Conservation (phyloP, 2,888 invertebrate genomes). For the Zygaena filipendulae region DNA sequence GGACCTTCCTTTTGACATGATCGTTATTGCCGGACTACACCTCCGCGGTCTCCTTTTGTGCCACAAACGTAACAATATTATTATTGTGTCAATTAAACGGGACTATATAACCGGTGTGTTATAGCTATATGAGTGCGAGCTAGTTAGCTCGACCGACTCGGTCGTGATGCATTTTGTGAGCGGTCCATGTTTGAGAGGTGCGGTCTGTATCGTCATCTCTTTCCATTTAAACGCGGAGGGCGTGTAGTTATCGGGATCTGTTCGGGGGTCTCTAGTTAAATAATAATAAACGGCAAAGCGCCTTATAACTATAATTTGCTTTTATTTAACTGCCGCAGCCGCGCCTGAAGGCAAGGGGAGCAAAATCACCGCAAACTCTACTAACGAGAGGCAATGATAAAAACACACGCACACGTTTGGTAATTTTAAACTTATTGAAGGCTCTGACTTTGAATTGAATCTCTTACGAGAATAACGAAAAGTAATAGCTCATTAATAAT, state of each 20-base stretch:
- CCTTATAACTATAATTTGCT: slow-evolving; percentile 60
- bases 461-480: too few species aligned
- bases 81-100: slow-evolving; percentile 62
- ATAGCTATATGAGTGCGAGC: too few species aligned
- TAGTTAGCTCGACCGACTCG: slow-evolving; percentile 38
- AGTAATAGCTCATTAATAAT: too few species aligned
- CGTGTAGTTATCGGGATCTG: slow-evolving; percentile 43
- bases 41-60: slow-evolving; percentile 61
- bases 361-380: slow-evolving; percentile 42
- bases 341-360: slow-evolving; percentile 33
- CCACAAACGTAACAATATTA: slow-evolving; percentile 55
- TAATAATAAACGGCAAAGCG: slow-evolving; percentile 58
- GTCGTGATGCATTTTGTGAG: slow-evolving; percentile 24
- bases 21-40: slow-evolving; percentile 57
- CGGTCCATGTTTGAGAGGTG: slow-evolving; percentile 22
- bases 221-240: slow-evolving; percentile 34
- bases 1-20: slow-evolving; percentile 65
- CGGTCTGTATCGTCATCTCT: slow-evolving; percentile 24
- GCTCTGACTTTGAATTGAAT: too few species aligned
- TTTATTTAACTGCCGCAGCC: slow-evolving; percentile 53
- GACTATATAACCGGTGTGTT: slow-evolving; percentile 39
- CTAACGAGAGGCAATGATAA: slow-evolving; percentile 44
- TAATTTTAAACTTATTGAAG: too few species aligned
- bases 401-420: slow-evolving; percentile 44
- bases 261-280: slow-evolving; percentile 59